Evolutionary conservation across 2,113 vertebrate species (phyloP), one percentile per base, ranked within the genome.

Genomic region (Hippocampus mohnikei): DNA sequence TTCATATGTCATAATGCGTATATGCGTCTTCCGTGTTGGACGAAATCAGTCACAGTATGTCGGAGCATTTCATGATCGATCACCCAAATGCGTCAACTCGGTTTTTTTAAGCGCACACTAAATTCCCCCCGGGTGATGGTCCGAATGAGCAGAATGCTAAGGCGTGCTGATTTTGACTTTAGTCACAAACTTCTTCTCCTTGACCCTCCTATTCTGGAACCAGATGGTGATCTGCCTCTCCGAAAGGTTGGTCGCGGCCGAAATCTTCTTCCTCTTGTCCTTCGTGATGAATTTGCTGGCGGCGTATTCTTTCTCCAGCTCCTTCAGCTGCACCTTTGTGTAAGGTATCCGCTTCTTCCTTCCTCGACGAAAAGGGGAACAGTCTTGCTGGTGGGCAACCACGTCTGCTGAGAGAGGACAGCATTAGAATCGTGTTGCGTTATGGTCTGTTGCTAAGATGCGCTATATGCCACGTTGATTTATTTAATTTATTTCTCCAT

Each of bases 201-300:
- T 98, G 55, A 98, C 96, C 66, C 96, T 75, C 76, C 96, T 85
- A 87, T 98, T 98, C 80, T 98, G 96, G 93, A 98, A 98, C 96
- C 96, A 98, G 84, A 98, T 98, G 81, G 96, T 98, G 83, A 98
- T 96, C 83, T 98, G 96, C 29, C 96, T 90, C 88, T 98, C 96
- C 0, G 93, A 95, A 62, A 98, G 92, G 86, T 93, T 95, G 88
- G 96, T 98, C 67, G 84, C 89, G 2, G 94, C 93, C 0, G 96
- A 94, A 81, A 98, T 96, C 92, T 95, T 96, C 86, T 95, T 93
- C 82, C 96, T 90, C 91, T 96, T 98, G 90, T 98, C 96, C 84
- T 97, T 97, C 72, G 96, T 98, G 91, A 98, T 96, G 90, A 98
- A 98, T 74, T 96, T 98, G 90, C 94, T 96, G 77, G 93, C 92